Base-by-base conservation (phyloP, 1,140 invertebrate genomes). In the Zaprionus inermis region DNA sequence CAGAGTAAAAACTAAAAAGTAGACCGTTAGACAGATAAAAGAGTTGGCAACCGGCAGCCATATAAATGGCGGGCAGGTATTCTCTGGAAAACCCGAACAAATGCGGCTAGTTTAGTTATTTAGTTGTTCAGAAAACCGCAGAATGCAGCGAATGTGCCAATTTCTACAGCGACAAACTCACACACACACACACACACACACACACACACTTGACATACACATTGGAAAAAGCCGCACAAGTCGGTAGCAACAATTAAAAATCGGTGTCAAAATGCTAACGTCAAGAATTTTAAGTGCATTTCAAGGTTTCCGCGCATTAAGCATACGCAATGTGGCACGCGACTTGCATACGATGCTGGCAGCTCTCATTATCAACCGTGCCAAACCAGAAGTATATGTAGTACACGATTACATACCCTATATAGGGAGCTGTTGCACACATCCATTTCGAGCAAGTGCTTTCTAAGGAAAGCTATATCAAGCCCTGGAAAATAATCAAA, bases 101-200 rank as follows among this genome's bases (percentile, higher is more conserved):
- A 81, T 85, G 82, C 81, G 63, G 46, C 44, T 68, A 76, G 44
- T 60, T 16, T 60, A 81, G 81, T 72, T 85, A 78, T 81, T 80
- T 85, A 86, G 83, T 79, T 86, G 75, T 82, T 83, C 79, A 83
- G 83, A 83, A 86, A 86, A 76, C 83, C 84, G 56, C 79, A 89
- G 84, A 88, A 73, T 89, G 84, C 71, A 59, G 56, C 61, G 58
- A 83, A 79, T 88, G 83, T 88, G 69, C 83, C 67, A 83, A 79
- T 88, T 88, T 79, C 14, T 71, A 56, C 65, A 61, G 32, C 44
- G n/a, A 46, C 30, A 20, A 32, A 22, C 10, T n/a, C 28, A 44
- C 12, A 32, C 5, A 0, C 34, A 36, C 14, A 38, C 11, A 28
- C 12, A 38, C 52, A 16, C 30, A 32, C 20, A 44, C 36, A n/a